Evolutionary conservation across 2,888 invertebrate genomes (phyloP), one percentile per base, ranked within the genome.

Genomic region (Cheilosia vernalis): DNA sequence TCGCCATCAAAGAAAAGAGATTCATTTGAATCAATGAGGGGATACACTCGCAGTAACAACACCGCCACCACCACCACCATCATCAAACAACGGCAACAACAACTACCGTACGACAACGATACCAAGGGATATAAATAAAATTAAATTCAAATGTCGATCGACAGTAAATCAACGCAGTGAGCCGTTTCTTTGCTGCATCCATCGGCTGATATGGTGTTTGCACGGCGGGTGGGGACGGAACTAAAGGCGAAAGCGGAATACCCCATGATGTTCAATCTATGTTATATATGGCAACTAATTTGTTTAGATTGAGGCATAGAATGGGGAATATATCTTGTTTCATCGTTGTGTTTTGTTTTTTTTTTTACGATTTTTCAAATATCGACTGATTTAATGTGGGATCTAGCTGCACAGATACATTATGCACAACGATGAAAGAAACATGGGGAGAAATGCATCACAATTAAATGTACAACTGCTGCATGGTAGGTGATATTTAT

Each of bases 211-310:
- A 13, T 7, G 21, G 1, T 37, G n/a, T 5, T 13, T 0, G 10
- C 7, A 1, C 5, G 15, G 1, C 13, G 10, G 15, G 3, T 6
- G 5, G 19, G 19, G 19, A 30, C 24, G 24, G 19, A 47, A 19
- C 7, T 17, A 17, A 47, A 17, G 9, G 10, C 30, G 30, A 27
- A 13, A 42, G 51, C 49, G 19, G 66, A 40, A 40, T 9, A 72
- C 72, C 55, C 61, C 72, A 67, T 61, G 76, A 56, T 72, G 76
- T 77, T 72, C 85, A 72, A 85, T 85, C 81, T 58, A 77, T 56
- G 85, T 80, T 72, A 85, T 81, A 63, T 70, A 85, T 81, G 80
- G 85, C 76, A 77, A 67, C 85, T 85, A 85, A 85, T 85, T 85
- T 85, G 85, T 85, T 85, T 76, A 76, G 76, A 85, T 85, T 85